A percentile compares a stretch with the other conserved stretches of the same genome.
Conservation (phyloP, 1,140 invertebrate species). For the Glomeris maerens region DNA sequence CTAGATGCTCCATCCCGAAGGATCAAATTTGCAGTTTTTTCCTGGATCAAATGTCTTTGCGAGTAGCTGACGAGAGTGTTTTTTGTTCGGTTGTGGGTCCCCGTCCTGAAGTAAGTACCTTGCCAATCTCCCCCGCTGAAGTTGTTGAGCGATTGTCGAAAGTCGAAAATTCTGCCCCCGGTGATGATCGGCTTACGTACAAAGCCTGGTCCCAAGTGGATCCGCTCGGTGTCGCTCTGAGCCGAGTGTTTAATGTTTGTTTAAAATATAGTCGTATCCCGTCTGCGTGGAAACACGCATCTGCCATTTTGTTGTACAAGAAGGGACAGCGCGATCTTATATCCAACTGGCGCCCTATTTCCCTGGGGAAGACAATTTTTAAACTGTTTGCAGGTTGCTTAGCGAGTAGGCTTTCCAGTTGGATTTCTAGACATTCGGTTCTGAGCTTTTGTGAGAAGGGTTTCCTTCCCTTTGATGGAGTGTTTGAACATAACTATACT, state of each 20-base stretch:
- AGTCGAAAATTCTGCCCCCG: slow-evolving; percentile 10
- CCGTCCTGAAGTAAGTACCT: no score
- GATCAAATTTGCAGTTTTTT: no score
- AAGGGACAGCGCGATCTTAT: slow-evolving; percentile 13
- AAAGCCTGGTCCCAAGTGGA: background rate
- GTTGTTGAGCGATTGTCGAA: background rate
- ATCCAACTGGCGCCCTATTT: slow-evolving; percentile 21
- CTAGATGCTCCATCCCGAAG: no score
- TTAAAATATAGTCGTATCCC: background rate
- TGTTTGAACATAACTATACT: slow-evolving; percentile 10
- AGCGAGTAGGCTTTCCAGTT: background rate
- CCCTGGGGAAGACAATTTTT: slow-evolving; percentile 14
- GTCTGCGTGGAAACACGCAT: slow-evolving; percentile 11
- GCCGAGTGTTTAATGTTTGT: slow-evolving; percentile 1
- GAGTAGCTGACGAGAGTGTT: no score
- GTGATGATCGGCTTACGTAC: slow-evolving; percentile 9
- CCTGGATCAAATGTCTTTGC: no score
- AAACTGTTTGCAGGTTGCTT: slow-evolving; percentile 14
- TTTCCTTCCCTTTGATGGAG: slow-evolving; percentile 16
- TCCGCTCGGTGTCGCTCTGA: background rate
- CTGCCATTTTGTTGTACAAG: slow-evolving; percentile 19
- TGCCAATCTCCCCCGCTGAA: no score
- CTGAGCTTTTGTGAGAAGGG: slow-evolving; percentile 18
- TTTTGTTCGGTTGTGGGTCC: no score
- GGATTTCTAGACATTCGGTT: background rate